phyloP scores from a whole-genome alignment of 35 echinoderm and acorn worm species.

The Apostichopus japonicus region DNA sequence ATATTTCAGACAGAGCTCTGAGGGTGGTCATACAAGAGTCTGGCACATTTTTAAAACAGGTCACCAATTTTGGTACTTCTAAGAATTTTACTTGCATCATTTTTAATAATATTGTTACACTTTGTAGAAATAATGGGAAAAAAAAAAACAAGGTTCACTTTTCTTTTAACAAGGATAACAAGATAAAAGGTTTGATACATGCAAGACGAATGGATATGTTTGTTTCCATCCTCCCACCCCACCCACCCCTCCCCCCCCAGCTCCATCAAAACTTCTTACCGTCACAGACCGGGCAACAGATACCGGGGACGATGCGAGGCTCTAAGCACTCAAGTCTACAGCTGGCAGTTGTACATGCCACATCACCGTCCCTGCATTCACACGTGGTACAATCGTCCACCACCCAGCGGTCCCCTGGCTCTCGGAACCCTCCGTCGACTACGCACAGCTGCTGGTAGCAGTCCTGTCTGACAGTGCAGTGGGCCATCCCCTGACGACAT shows the following conservation, averaged over 20 bases:
- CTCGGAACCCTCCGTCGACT: slow-evolving; percentile 41
- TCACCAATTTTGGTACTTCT: too few species aligned
- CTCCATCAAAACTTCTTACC: slow-evolving; percentile 55
- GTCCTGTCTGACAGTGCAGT: slow-evolving; percentile 68
- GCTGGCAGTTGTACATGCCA: slow-evolving; percentile 71
- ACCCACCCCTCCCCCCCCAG: neutral
- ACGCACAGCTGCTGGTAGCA: slow-evolving; percentile 76
- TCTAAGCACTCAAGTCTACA: slow-evolving; percentile 76
- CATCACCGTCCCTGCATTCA: slow-evolving; percentile 72
- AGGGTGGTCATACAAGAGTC: too few species aligned
- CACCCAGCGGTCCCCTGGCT: slow-evolving; percentile 76
- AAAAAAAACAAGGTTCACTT: too few species aligned
- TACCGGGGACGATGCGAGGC: slow-evolving; percentile 67
- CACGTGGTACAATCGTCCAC: slow-evolving; percentile 92
- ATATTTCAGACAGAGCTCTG: too few species aligned
- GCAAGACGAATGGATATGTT: neutral
- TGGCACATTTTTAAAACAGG: too few species aligned
- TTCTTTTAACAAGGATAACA: too few species aligned
- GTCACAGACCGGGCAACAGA: slow-evolving; percentile 96
- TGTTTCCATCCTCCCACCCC: neutral
- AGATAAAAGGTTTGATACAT: too few species aligned
- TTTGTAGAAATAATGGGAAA: too few species aligned
- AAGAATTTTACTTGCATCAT: too few species aligned
- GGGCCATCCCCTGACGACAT: slow-evolving; percentile 63
- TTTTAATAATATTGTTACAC: too few species aligned